Percentiles rank a stretch among this genome's conserved stretches.
Conservation (phyloP, 2,888 invertebrate species). For the Orthosia incerta region DNA sequence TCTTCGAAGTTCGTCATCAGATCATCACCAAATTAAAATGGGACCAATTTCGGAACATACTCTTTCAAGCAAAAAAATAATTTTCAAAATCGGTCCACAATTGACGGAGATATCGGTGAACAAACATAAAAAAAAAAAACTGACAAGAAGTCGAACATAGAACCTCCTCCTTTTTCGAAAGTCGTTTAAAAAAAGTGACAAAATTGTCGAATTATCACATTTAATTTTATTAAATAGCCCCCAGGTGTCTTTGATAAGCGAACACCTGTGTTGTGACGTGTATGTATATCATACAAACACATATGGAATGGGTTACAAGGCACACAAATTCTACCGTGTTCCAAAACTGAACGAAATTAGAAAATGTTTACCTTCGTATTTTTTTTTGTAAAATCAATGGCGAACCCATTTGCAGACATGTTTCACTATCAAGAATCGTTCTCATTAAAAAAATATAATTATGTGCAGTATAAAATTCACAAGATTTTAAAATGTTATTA, state of each 20-base stretch:
- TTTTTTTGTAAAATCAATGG: not conserved
- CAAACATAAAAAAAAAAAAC: too few species aligned
- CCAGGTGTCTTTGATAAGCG: slow-evolving; percentile 46
- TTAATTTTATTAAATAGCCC: too few species aligned
- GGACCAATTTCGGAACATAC: too few species aligned
- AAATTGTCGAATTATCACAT: too few species aligned
- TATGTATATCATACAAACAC: not conserved
- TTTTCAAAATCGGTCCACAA: too few species aligned
- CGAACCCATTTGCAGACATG: not conserved
- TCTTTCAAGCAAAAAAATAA: too few species aligned
- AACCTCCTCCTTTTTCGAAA: too few species aligned
- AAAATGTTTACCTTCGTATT: not conserved
- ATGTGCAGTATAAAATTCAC: not conserved
- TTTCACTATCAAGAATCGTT: not conserved
- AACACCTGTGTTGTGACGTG: slow-evolving; percentile 19
- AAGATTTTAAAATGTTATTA: not conserved
- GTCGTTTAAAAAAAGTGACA: too few species aligned
- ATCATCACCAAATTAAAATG: too few species aligned
- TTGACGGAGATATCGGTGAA: too few species aligned
- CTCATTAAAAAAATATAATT: not conserved
- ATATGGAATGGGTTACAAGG: slow-evolving; percentile 11
- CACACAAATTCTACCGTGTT: slow-evolving; percentile 13
- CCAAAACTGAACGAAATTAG: not conserved
- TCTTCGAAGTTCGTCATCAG: too few species aligned
- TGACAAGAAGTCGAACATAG: too few species aligned